Evolutionary conservation across 2,888 invertebrate species (phyloP).

Genomic region (Ormia ochracea): DNA sequence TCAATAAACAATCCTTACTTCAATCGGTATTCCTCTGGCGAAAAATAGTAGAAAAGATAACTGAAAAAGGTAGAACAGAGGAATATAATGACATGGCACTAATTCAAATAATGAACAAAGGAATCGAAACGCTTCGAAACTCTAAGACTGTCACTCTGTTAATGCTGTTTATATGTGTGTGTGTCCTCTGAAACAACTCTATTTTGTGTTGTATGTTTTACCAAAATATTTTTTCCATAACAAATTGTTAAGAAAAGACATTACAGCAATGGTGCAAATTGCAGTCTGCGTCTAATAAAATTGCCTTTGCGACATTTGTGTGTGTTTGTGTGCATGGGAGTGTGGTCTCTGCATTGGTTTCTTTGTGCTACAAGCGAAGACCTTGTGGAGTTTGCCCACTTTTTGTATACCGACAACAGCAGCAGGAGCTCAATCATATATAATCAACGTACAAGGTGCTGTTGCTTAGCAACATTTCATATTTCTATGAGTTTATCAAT

Average conservation of each 20-base stretch:
- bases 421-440: conserved; percentile 74
- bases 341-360: too few relatives aligned
- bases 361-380: conserved; percentile 43
- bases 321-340: neutral
- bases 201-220: conserved; percentile 52
- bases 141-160: conserved; percentile 26
- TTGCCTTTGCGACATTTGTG: neutral
- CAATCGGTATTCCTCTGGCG: conserved; percentile 42
- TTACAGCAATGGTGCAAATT: conserved; percentile 14
- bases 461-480: conserved; percentile 51
- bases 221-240: conserved; percentile 74
- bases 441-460: conserved; percentile 62
- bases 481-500: neutral
- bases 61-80: neutral
- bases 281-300: neutral
- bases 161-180: neutral
- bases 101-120: conserved; percentile 55
- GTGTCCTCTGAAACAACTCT: conserved; percentile 27
- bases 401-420: conserved; percentile 71
- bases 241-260: conserved; percentile 70
- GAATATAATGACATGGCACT: conserved; percentile 56
- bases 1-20: conserved; percentile 51
- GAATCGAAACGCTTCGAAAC: conserved; percentile 10
- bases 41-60: neutral
- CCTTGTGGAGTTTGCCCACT: conserved; percentile 70